phyloP scores from a whole-genome alignment of 2,113 vertebrate genomes.

The Eublepharis macularius region DNA sequence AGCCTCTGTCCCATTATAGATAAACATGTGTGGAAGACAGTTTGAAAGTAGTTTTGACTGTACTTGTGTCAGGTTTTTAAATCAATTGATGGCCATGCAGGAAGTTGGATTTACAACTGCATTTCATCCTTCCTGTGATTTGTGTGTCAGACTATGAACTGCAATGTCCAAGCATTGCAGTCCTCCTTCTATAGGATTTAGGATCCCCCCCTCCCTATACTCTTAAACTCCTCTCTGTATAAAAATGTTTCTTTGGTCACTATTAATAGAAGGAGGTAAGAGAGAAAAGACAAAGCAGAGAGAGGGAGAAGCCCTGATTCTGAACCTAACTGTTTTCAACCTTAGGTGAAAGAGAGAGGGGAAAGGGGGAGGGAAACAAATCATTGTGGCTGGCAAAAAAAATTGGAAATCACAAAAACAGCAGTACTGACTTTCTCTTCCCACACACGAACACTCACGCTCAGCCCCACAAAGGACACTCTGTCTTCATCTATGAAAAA shows the following conservation, averaged over 20 bases:
- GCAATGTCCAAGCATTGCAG: not conserved
- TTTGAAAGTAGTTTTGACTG: not conserved
- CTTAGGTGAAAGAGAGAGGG: not conserved
- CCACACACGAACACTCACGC: too few species aligned
- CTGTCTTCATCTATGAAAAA: too few species aligned
- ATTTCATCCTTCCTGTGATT: not conserved
- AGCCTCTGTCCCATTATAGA: not conserved
- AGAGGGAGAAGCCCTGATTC: too few species aligned
- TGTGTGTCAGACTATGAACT: not conserved
- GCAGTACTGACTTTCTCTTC: too few species aligned
- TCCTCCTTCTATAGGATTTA: not conserved
- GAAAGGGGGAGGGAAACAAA: too few species aligned
- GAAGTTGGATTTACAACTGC: not conserved
- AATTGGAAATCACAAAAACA: too few species aligned
- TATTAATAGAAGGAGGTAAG: not conserved
- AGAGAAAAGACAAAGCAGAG: not conserved
- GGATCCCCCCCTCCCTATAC: too few species aligned
- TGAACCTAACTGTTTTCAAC: not conserved
- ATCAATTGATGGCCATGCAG: not conserved
- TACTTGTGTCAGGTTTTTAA: not conserved
- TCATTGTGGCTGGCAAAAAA: too few species aligned
- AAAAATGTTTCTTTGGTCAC: not conserved
- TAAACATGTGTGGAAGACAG: not conserved
- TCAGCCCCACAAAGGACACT: too few species aligned
- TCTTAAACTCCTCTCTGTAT: not conserved